Evolutionary conservation across 2,888 invertebrate species (phyloP), one percentile per base, ranked within the genome.

Genomic region (Agonopterix subpropinquella): DNA sequence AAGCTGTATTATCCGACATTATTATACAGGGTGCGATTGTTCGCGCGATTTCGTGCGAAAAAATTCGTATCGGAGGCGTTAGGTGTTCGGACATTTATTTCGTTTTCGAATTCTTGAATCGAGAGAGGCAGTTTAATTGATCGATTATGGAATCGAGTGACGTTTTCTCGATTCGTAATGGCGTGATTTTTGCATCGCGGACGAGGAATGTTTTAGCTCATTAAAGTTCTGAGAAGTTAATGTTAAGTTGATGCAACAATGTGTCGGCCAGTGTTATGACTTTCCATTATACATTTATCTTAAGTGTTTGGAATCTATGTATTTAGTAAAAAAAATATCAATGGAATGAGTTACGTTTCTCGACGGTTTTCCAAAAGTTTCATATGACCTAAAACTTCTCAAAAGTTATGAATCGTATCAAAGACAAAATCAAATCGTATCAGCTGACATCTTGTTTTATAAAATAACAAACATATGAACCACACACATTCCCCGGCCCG

Each of bases 1-100:
- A 78, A 77, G 69, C 64, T 65, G 67, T 71, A 74, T 76, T 78
- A 75, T 73, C 70, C 65, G 65, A 71, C 77, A 75, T 73, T 73
- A 75, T 71, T 66, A 70, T 67, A 72, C 65, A 64, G 65, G 65
- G 65, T 55, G 60, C 70, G 73, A 77, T 73, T 79, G 74, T 76
- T 71, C 68, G 71, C 70, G 69, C 63, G 73, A 65, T 64, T 59
- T 54, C 69, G 74, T 70, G 74, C 71, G 74, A 76, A 77, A 77
- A 77, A 77, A 71, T 61, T 53, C 44, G 48, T 43, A 41, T 49
- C 50, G 44, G 51, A 61, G 59, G 66, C 61, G 65, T 65, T 67
- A 67, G 62, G 56, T 53, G 55, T 50, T 49, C 51, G 51, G 48
- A 52, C 57, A 48, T 58, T 61, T 61, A 60, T 61, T 64, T 64